Percentiles rank a stretch among this genome's conserved stretches.
phyloP scores from a whole-genome alignment of 2,113 vertebrate species.

The Platysternon megacephalum region DNA sequence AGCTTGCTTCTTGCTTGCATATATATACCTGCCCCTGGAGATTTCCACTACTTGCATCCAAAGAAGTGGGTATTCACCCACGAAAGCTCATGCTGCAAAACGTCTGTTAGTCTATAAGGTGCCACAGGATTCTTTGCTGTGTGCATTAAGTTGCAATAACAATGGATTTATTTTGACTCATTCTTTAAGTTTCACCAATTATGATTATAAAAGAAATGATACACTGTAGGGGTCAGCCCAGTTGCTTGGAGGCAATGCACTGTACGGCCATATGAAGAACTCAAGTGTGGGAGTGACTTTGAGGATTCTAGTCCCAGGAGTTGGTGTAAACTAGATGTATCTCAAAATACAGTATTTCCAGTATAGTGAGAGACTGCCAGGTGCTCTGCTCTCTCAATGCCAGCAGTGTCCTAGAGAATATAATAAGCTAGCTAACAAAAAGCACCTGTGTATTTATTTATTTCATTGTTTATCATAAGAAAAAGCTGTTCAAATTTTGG shows the following conservation, averaged over 20 bases:
- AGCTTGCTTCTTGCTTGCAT: too few relatives aligned
- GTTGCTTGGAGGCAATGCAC: slow-evolving; percentile 32
- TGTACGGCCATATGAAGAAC: slow-evolving; percentile 42
- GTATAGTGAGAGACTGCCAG: slow-evolving; percentile 14
- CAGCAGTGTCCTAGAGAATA: slow-evolving; percentile 25
- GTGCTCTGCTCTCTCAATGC: slow-evolving; percentile 41
- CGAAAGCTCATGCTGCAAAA: too few relatives aligned
- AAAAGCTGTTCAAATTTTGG: not conserved
- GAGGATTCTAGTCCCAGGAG: slow-evolving; percentile 58
- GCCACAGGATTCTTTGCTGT: too few relatives aligned
- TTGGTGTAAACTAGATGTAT: slow-evolving; percentile 66
- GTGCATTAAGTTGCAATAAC: slow-evolving; percentile 49
- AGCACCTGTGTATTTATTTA: not conserved
- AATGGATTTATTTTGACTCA: slow-evolving; percentile 62
- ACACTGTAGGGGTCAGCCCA: slow-evolving; percentile 20
- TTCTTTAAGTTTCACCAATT: slow-evolving; percentile 54
- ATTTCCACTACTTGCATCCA: too few relatives aligned
- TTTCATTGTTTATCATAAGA: not conserved
- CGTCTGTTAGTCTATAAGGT: too few relatives aligned
- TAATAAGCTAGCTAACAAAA: not conserved
- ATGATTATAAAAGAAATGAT: slow-evolving; percentile 39
- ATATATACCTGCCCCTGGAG: too few relatives aligned
- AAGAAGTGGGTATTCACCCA: too few relatives aligned
- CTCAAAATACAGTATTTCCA: slow-evolving; percentile 60
- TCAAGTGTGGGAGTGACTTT: slow-evolving; percentile 63